Base-by-base conservation (phyloP, 2,888 invertebrate genomes). In the Marasmarcha lunaedactyla region DNA sequence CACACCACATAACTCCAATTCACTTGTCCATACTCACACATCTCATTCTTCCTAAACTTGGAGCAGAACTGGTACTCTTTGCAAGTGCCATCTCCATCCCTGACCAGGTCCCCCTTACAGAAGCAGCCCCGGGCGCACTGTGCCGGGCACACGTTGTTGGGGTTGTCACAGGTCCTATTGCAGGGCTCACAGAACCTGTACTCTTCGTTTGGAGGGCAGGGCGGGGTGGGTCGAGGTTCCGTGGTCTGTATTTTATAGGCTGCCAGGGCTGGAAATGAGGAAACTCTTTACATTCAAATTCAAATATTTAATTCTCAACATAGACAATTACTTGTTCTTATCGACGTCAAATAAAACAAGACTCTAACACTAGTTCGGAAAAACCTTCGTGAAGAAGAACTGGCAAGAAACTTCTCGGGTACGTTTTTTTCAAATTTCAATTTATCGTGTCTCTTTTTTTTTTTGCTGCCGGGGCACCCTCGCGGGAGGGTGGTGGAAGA, bases 41-140 rank as follows among this genome's bases (percentile, higher is more conserved):
- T 43, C 3, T 48, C 47, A 38, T 34, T 40, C 15, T 47, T 42
- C 4, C 3, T 3, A 41, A 51, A 30, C 12, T 57, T 65, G 1
- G 59, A 48, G 41, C 74, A 74, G 6, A 58, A 41, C 1, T 56
- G 51, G 4, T 49, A 45, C 15, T 44, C 41, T 5, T 72, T 67
- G 40, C 76, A 76, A 11, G 37, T 46, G 13, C 70, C 71, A 30
- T 70, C 50, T 2, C 35, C 46, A 15, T 72, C 59, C 26, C 63
- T 50, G 35, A 73, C 49, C 30, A 70, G 48, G 7, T 55, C 57
- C 0, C 47, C 59, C 13, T 57, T 60, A 41, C 76, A 76, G 63
- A 71, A 74, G 54, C 76, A 76, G 0, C 76, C 76, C 7, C 66
- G 46, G 2, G 45, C 41, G 42, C 76, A 76, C 44, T 73, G 72